Evolutionary conservation across 1,140 invertebrate genomes (phyloP).

Genomic region (Aphelenchoides fujianensis): DNA sequence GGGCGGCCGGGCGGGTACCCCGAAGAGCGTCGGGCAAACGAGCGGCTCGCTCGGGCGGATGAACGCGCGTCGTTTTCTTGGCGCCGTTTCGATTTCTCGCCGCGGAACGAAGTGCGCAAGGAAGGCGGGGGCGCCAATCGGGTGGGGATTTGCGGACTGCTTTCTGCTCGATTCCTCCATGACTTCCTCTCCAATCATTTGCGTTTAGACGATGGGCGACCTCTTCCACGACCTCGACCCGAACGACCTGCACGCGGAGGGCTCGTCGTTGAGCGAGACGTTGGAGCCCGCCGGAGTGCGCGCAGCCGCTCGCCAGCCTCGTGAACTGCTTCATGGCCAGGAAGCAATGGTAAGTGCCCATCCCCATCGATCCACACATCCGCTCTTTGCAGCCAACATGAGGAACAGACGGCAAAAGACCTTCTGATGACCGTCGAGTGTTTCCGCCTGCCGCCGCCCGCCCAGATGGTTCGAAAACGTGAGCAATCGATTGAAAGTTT

Average conservation of each 20-base stretch:
- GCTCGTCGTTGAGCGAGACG: neutral
- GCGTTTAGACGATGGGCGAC: constrained; percentile 1
- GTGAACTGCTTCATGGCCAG: neutral
- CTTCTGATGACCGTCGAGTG: neutral
- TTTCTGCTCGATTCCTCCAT: too few relatives aligned
- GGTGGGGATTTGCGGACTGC: too few relatives aligned
- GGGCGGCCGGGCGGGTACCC: too few relatives aligned
- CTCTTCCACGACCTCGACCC: neutral
- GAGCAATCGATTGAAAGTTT: neutral
- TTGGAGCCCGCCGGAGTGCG: neutral
- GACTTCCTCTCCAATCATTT: neutral
- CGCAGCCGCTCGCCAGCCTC: neutral
- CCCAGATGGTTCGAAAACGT: constrained; percentile 1
- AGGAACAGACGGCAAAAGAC: constrained; percentile 5
- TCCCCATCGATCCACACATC: too few relatives aligned
- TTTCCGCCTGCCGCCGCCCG: neutral
- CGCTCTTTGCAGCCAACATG: neutral
- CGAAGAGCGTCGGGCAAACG: too few relatives aligned
- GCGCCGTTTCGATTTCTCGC: too few relatives aligned
- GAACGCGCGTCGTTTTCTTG: too few relatives aligned
- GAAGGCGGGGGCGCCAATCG: too few relatives aligned
- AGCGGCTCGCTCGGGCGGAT: too few relatives aligned
- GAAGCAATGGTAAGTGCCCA: neutral
- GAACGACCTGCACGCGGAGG: neutral
- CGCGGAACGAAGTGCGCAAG: too few relatives aligned